Percentiles rank a stretch among this genome's conserved stretches.
Evolutionary conservation across 2,888 invertebrate species (phyloP).

Genomic region (Diploptera punctata): DNA sequence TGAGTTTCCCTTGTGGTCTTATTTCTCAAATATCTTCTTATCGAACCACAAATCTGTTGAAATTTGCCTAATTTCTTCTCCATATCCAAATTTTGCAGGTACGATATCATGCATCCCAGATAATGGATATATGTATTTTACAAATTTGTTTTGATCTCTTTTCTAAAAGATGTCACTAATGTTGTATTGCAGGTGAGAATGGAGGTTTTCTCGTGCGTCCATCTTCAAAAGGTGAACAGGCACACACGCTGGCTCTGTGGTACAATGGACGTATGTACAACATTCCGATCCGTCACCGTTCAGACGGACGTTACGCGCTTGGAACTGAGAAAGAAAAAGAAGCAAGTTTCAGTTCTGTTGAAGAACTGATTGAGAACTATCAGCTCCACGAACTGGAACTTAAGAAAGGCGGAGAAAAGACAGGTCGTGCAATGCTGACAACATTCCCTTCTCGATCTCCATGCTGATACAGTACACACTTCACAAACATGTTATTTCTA

Average conservation of each 20-base stretch:
- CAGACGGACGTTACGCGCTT: slow-evolving; percentile 54
- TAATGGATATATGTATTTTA: not conserved
- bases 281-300: slow-evolving; percentile 53
- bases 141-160: not conserved
- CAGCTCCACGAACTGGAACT: slow-evolving; percentile 51
- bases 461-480: not conserved
- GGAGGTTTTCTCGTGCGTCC: slow-evolving; percentile 55
- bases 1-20: too few species aligned
- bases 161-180: not conserved
- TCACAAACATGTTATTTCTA: too few species aligned
- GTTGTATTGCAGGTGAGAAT: slow-evolving; percentile 48
- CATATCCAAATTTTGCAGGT: too few species aligned
- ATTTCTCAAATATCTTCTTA: too few species aligned
- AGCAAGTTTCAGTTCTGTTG: slow-evolving; percentile 51
- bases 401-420: slow-evolving; percentile 47
- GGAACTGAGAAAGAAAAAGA: slow-evolving; percentile 54
- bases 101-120: too few species aligned
- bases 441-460: slow-evolving; percentile 24
- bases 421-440: slow-evolving; percentile 35
- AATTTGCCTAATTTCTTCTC: too few species aligned
- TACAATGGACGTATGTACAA: slow-evolving; percentile 54
- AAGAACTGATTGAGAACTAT: slow-evolving; percentile 53
- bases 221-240: slow-evolving; percentile 52
- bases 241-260: slow-evolving; percentile 55
- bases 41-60: too few species aligned